Conservation (phyloP, 1,140 invertebrate genomes). For the Himalopsyche phryganea region DNA sequence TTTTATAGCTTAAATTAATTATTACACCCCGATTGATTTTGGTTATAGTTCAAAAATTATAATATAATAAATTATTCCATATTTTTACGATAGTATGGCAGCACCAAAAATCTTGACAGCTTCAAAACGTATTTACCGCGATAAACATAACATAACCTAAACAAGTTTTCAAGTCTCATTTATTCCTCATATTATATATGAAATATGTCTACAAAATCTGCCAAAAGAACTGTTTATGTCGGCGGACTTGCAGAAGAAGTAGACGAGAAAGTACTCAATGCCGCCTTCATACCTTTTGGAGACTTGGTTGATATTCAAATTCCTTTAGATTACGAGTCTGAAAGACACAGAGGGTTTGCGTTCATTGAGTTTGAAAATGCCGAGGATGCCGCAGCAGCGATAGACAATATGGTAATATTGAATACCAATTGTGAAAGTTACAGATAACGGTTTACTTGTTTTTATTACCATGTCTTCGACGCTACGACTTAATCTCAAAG, state of each 20-base stretch:
- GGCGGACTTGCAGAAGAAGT: constrained; percentile 96
- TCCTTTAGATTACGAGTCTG: constrained; percentile 96
- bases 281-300: constrained; percentile 97
- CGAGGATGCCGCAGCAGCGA: constrained; percentile 94
- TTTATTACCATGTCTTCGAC: no score
- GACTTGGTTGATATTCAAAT: constrained; percentile 97
- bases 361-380: constrained; percentile 96
- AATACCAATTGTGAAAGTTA: no score
- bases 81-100: no score
- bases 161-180: neutral
- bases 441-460: no score
- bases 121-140: neutral
- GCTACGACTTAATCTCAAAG: no score
- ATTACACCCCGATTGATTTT: no score
- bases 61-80: no score
- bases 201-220: constrained; percentile 51
- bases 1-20: no score
- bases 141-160: constrained; percentile 1
- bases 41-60: no score
- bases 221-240: constrained; percentile 76
- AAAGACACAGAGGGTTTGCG: constrained; percentile 95
- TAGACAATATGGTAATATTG: constrained; percentile 93
- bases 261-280: constrained; percentile 91
- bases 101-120: neutral
- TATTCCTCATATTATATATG: neutral